A percentile compares a stretch with the other conserved stretches of the same genome.
These are phyloP conservation scores for Frankliniella intonsa DNA, from an alignment of 2,888 invertebrate species.

Conservation along the genomic window DNA sequence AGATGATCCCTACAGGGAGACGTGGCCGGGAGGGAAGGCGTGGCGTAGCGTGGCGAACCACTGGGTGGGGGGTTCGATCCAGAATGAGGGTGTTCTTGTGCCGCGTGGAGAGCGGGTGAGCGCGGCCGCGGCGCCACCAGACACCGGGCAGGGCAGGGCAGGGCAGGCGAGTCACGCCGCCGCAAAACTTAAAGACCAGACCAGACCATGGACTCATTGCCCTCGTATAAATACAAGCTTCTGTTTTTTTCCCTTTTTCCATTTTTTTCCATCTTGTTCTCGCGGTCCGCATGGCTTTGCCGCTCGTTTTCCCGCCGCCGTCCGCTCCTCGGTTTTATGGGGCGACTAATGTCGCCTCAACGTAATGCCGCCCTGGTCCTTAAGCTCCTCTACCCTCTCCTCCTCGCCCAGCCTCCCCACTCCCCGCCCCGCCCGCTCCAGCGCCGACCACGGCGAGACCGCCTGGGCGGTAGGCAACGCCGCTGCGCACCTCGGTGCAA, in stretches of 20 bases:
- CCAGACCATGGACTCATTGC: background rate
- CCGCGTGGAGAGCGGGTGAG: too few relatives aligned
- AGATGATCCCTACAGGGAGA: background rate
- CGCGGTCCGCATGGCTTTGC: too few relatives aligned
- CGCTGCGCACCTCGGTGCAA: background rate
- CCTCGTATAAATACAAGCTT: background rate
- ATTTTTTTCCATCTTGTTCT: background rate
- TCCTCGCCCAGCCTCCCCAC: background rate
- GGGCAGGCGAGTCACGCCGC: background rate
- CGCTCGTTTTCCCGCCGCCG: background rate
- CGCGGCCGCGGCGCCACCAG: background rate
- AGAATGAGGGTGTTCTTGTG: too few relatives aligned
- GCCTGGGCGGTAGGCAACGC: background rate
- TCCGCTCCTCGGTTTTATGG: slow-evolving; percentile 17
- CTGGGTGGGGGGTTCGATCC: too few relatives aligned
- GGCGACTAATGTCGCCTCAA: slow-evolving; percentile 19
- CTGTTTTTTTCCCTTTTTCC: background rate
- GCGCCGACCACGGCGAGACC: background rate
- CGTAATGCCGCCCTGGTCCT: background rate
- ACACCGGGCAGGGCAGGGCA: background rate
- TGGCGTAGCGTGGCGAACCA: too few relatives aligned
- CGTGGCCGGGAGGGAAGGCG: too few relatives aligned
- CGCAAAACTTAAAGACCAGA: background rate
- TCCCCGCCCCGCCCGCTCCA: background rate
- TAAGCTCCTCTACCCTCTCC: too few relatives aligned